These are phyloP conservation scores for Andrena fulva DNA, from an alignment of 2,888 invertebrate species.

Conservation along the genomic window DNA sequence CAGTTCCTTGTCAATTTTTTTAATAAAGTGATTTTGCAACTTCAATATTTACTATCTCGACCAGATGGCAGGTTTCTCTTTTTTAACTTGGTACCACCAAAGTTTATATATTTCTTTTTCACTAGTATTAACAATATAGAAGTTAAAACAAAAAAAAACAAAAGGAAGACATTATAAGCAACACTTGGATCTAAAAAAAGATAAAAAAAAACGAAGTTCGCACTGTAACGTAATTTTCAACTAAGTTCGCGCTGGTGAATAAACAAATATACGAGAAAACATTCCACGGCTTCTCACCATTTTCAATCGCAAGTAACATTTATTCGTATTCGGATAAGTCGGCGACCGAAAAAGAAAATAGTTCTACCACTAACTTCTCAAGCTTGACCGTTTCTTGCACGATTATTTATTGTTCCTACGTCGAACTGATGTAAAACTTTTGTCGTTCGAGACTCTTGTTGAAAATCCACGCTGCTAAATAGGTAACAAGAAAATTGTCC, in stretches of 20 bases:
- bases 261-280: neutral
- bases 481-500: neutral
- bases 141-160: too few species aligned
- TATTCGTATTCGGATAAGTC: constrained; percentile 9
- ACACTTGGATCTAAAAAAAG: too few species aligned
- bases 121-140: too few species aligned
- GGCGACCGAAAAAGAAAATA: constrained; percentile 23
- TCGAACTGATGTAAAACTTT: constrained; percentile 42
- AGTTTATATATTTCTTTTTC: too few species aligned
- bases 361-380: constrained; percentile 43
- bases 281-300: neutral
- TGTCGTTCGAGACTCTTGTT: constrained; percentile 18
- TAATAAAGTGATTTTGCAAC: too few species aligned
- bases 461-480: neutral
- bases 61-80: too few species aligned
- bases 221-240: neutral
- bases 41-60: too few species aligned
- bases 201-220: too few species aligned
- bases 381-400: constrained; percentile 60
- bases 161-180: too few species aligned
- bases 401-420: constrained; percentile 50
- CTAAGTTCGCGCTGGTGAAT: neutral
- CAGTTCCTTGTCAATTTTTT: too few species aligned
- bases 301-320: constrained; percentile 23
- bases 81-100: too few species aligned